Evolutionary conservation across 2,797 vertebrate species (phyloP), one percentile per base, ranked within the genome.

Genomic region (Acanthurus lineatus): DNA sequence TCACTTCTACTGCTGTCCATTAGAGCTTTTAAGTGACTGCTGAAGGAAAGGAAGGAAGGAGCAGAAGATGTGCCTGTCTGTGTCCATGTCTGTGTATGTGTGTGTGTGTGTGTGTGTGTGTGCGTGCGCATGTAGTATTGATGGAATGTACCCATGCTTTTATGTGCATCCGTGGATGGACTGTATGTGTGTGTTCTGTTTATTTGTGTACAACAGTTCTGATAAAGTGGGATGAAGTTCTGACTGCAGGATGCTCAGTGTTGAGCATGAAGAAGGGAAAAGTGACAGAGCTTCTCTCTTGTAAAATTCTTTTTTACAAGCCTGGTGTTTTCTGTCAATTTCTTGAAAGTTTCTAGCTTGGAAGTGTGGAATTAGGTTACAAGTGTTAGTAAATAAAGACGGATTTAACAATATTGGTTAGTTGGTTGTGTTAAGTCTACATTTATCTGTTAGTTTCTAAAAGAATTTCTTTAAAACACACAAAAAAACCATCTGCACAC

Each of bases 1-100:
- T 88, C 73, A 71, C 11, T 49, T 56, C 28, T 25, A 60, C 63
- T 49, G 76, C 71, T 69, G 63, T 82, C 76, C 75, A 89, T 93
- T 85, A 86, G 77, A 59, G 77, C 71, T 74, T 68, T 81, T 83
- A 83, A 85, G 48, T 73, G 69, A 74, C 77, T 86, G 52, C 66
- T 15, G 52, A 57, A 60, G 53, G 76, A 77, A 42, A 82, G 69
- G 47, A 73, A 64, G 63, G 59, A 59, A 58, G 70, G 70, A 59
- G 52, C 54, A 25, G 56, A 15, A 78, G 57, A 73, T 47, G 54
- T 48, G 56, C 1, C 25, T 49, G 48, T 49, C 10, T 10, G 53
- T 61, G 6, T n/a, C 9, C 66, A 59, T 63, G n/a, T 52, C 22
- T 42, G 38, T 60, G 5, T 57, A 57, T 47, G 7, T 47, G 48